phyloP scores from a whole-genome alignment of 2,113 vertebrate species.

The Galbula dea region DNA sequence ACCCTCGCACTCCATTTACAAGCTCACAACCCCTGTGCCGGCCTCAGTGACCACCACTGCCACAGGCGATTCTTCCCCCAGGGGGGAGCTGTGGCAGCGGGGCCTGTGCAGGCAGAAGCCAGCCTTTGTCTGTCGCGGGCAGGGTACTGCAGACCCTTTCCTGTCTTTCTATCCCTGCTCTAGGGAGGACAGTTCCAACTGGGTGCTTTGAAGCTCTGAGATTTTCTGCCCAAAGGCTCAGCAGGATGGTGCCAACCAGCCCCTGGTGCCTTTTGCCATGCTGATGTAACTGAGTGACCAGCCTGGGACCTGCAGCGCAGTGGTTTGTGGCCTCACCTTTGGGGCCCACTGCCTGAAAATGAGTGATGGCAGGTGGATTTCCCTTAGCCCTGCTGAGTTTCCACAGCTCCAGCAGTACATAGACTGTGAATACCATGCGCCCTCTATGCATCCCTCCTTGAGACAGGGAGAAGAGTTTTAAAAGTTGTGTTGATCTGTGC shows the following conservation, averaged over 20 bases:
- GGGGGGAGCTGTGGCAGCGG: accelerated
- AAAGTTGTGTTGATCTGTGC: background rate
- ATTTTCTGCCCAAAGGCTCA: background rate
- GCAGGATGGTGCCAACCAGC: background rate
- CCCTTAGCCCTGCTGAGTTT: slow-evolving; percentile 89
- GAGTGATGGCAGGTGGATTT: slow-evolving; percentile 84
- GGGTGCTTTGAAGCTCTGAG: background rate
- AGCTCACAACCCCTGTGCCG: background rate
- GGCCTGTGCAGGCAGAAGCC: background rate
- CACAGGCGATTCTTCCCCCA: accelerated
- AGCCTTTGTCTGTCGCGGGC: background rate
- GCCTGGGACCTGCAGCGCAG: accelerated
- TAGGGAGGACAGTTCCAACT: background rate
- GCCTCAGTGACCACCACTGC: background rate
- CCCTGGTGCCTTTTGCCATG: accelerated
- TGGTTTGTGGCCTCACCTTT: background rate
- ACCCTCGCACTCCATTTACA: background rate
- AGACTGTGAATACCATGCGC: slow-evolving; percentile 82
- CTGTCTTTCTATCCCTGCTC: background rate
- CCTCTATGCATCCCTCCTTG: accelerated
- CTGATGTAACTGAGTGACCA: background rate
- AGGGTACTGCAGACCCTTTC: background rate
- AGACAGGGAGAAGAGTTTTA: accelerated
- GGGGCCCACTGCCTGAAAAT: slow-evolving; percentile 62
- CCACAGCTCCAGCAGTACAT: slow-evolving; percentile 91